A percentile compares a stretch with the other conserved stretches of the same genome.
These are phyloP conservation scores for Ceratina australensis DNA, from an alignment of 1,140 invertebrate species.

Conservation along the genomic window DNA sequence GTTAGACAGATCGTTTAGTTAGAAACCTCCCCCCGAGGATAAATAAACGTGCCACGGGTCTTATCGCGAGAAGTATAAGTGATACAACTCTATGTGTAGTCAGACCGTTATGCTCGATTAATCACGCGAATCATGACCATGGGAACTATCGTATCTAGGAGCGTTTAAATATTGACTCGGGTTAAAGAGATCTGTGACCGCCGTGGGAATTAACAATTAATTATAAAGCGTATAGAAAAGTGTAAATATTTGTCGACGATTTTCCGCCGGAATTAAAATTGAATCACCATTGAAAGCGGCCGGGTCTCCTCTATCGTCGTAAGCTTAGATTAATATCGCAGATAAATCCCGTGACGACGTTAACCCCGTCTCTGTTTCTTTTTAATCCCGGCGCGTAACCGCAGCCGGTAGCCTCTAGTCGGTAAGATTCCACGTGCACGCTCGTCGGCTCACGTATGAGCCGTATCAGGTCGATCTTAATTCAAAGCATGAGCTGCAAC, in stretches of 20 bases:
- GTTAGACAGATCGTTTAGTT: background rate
- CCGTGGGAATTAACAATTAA: too few species aligned
- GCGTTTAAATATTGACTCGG: too few species aligned
- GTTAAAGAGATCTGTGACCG: too few species aligned
- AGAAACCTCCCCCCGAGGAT: background rate
- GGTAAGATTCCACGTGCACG: constrained; percentile 38
- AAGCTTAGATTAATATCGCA: constrained; percentile 23
- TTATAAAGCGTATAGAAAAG: too few species aligned
- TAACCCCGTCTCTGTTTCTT: constrained; percentile 21
- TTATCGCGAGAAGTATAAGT: background rate
- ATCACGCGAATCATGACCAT: too few species aligned
- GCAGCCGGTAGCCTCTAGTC: background rate
- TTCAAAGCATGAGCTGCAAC: constrained; percentile 64
- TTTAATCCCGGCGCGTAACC: background rate
- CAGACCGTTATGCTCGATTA: too few species aligned
- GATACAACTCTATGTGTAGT: background rate
- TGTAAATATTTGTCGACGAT: too few species aligned
- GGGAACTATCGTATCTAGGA: background rate
- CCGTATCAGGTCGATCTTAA: constrained; percentile 77
- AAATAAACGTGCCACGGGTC: too few species aligned
- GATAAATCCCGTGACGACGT: constrained; percentile 38
- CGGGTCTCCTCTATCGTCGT: background rate
- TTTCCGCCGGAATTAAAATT: background rate
- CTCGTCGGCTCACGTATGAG: constrained; percentile 50
- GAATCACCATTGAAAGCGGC: background rate